Percentiles rank a stretch among this genome's conserved stretches.
phyloP scores from a whole-genome alignment of 2,888 invertebrate genomes.

The Parnassius orleans region DNA sequence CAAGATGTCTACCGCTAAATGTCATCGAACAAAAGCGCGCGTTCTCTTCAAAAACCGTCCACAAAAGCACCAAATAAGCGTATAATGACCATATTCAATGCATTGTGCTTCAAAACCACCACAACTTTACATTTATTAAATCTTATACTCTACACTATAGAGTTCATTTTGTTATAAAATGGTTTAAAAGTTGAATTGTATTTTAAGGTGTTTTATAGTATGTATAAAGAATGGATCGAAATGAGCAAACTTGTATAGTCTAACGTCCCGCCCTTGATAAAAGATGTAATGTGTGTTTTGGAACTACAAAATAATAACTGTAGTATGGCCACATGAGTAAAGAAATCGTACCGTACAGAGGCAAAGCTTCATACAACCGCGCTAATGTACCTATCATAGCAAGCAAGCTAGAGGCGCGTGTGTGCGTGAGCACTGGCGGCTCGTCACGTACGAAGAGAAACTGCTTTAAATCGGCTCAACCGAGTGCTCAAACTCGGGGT shows the following conservation, averaged over 20 bases:
- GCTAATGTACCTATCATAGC: too few relatives aligned
- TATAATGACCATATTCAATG: constrained; percentile 72
- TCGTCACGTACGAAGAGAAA: too few relatives aligned
- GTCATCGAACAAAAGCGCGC: constrained; percentile 58
- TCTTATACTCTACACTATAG: constrained; percentile 19
- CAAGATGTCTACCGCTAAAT: constrained; percentile 73
- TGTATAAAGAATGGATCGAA: constrained; percentile 51
- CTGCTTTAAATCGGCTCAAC: too few relatives aligned
- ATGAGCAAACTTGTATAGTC: constrained; percentile 52
- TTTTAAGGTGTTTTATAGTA: constrained; percentile 34
- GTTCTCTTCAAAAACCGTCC: constrained; percentile 46
- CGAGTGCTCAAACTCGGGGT: too few relatives aligned
- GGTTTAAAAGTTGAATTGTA: neutral
- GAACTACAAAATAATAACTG: constrained; percentile 15
- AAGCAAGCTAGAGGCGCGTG: too few relatives aligned
- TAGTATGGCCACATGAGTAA: too few relatives aligned
- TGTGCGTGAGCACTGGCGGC: too few relatives aligned
- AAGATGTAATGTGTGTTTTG: constrained; percentile 33
- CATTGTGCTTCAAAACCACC: constrained; percentile 46
- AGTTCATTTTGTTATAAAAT: constrained; percentile 20
- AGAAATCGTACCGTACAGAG: too few relatives aligned
- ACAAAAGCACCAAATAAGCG: constrained; percentile 72
- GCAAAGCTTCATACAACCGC: too few relatives aligned
- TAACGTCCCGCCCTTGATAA: constrained; percentile 37
- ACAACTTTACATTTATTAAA: constrained; percentile 25